Evolutionary conservation across 64 coral and sea anemone species (phyloP).

Genomic region (Montipora efflorescens): DNA sequence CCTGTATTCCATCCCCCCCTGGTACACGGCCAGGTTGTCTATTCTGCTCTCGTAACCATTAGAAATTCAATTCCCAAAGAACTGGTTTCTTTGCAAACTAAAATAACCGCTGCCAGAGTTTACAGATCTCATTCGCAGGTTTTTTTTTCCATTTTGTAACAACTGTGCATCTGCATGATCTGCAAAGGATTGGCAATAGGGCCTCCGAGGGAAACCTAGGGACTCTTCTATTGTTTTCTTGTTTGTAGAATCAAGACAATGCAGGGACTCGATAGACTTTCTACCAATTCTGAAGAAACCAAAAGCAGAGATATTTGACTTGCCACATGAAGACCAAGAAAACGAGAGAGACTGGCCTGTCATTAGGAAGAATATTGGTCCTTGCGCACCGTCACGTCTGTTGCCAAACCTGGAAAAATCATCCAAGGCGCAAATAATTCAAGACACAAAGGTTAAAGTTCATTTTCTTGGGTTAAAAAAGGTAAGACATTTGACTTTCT

Average conservation of each 20-base stretch:
- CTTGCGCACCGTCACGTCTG: not conserved
- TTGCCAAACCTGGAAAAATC: not conserved
- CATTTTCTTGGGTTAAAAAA: slow-evolving; percentile 51
- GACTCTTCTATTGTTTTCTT: not conserved
- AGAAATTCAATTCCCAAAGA: too few relatives aligned
- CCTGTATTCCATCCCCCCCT: not conserved
- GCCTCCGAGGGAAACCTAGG: too few relatives aligned
- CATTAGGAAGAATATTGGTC: not conserved
- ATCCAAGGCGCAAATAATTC: not conserved
- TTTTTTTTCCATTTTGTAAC: too few relatives aligned
- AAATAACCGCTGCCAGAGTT: too few relatives aligned
- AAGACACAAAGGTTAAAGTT: slow-evolving; percentile 20
- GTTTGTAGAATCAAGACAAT: not conserved
- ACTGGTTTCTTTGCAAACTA: too few relatives aligned
- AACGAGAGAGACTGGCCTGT: not conserved
- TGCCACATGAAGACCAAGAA: not conserved
- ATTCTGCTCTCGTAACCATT: too few relatives aligned
- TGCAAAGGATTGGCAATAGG: too few relatives aligned
- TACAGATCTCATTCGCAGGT: too few relatives aligned
- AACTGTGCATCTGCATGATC: too few relatives aligned
- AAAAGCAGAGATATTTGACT: slow-evolving; percentile 1
- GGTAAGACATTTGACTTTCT: not conserved
- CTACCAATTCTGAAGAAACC: not conserved
- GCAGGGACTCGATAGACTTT: slow-evolving; percentile 7
- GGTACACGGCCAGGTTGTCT: not conserved